These are phyloP conservation scores for Perodicticus potto DNA, from an alignment of 2,797 vertebrate species.

Conservation along the genomic window DNA sequence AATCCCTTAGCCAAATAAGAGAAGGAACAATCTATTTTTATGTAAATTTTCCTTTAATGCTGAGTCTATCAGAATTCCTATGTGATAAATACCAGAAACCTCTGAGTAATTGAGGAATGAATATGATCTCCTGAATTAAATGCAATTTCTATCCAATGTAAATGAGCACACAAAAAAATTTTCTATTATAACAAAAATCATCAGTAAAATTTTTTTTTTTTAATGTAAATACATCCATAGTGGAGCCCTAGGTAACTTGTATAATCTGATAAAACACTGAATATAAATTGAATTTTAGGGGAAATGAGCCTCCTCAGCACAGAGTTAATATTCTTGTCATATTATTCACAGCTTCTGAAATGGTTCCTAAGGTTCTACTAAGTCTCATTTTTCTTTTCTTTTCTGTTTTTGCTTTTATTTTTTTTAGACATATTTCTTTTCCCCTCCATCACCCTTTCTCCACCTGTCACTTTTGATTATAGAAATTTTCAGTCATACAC, in stretches of 20 bases:
- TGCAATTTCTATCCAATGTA: neutral
- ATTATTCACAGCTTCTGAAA: neutral
- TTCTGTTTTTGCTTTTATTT: neutral
- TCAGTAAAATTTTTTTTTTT: neutral
- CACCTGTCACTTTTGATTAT: neutral
- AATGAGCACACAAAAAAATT: neutral
- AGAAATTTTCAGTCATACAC: neutral
- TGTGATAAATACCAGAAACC: neutral
- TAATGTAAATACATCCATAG: neutral
- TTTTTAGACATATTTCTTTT: neutral
- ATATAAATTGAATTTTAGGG: neutral
- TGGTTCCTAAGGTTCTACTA: neutral
- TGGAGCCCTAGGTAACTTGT: neutral
- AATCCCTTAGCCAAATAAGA: neutral
- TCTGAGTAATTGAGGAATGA: neutral
- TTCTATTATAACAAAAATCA: neutral
- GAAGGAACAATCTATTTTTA: neutral
- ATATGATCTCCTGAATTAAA: conserved; percentile 9
- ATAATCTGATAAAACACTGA: neutral
- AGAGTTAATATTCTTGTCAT: neutral
- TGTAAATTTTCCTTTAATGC: neutral
- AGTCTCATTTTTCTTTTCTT: neutral
- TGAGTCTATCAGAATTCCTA: neutral
- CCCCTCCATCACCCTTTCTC: neutral
- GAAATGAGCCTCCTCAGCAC: neutral